Base-by-base conservation (phyloP, 2,888 invertebrate species). In the Caenorhabditis panamensis region DNA sequence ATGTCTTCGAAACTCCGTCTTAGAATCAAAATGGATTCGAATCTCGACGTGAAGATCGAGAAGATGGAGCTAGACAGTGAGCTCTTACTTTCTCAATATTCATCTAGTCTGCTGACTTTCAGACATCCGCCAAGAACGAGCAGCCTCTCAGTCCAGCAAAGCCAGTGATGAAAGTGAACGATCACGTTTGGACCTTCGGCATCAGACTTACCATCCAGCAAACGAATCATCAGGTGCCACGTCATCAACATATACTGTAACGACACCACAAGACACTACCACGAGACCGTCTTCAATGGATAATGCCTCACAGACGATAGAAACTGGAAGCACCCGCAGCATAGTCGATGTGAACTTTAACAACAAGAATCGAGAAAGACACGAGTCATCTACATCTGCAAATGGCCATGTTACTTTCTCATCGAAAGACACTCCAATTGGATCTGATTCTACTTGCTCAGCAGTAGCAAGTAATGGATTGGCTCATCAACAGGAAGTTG, bases 41-140 rank as follows among this genome's bases (percentile, higher is more conserved):
- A 84, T 73, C 77, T 84, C 54, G 84, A 84, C 56, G 66, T 84
- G 73, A 84, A 84, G 58, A 83, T 84, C 67, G 84, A 84, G 72
- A 84, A 80, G 66, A 84, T 83, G 84, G 83, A 84, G 51, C 54
- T 84, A 36, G 84, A 84, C 58, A 79, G 84, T 84, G 63, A 82
- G 79, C n/a, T 64, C n/a, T 8, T 26, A 58, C 22, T 0, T 20
- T 20, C 22, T 6, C 20, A 0, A 37, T 1, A 24, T 31, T 13
- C 5, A 13, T 16, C 8, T 6, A 1, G 54, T 11, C 9, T n/a
- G 16, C 0, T 37, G 22, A 2, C 16, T 69, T 82, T 3, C 49
- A 84, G 84, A 77, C 28, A 84, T 84, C 61, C 84, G 84, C 41
- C 84, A 84, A 83, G 84, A 84, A 49, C 31, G 84, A 59, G 84